Percentiles rank a stretch among this genome's conserved stretches.
phyloP scores from a whole-genome alignment of 2,113 vertebrate genomes.

The Mellivora capensis region DNA sequence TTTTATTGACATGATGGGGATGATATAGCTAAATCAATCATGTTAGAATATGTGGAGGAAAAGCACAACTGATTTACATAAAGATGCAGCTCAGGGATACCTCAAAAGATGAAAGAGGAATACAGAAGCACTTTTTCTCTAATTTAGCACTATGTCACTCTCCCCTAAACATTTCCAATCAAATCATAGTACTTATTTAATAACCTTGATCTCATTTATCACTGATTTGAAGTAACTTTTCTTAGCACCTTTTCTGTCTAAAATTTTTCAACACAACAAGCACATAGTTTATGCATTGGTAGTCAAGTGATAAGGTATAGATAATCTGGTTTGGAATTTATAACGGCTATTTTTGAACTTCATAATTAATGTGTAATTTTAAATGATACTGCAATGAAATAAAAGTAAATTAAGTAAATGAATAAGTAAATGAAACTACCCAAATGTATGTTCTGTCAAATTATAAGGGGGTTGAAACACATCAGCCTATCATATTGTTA shows the following conservation, averaged over 20 bases:
- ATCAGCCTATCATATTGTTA: not conserved
- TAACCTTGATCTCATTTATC: not conserved
- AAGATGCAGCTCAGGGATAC: not conserved
- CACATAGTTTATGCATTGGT: not conserved
- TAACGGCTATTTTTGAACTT: conserved; percentile 21
- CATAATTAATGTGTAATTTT: not conserved
- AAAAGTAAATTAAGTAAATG: conserved; percentile 27
- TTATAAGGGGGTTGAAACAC: not conserved
- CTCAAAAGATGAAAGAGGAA: not conserved
- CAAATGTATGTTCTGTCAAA: not conserved
- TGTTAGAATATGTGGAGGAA: not conserved
- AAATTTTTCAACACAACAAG: not conserved
- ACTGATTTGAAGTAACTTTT: conserved; percentile 3
- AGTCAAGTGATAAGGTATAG: conserved; percentile 13
- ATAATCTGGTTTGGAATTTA: not conserved
- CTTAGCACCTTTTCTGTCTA: not conserved
- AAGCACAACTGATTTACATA: not conserved
- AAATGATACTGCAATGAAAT: not conserved
- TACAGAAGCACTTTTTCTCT: not conserved
- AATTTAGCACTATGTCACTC: not conserved
- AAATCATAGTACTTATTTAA: conserved; percentile 6
- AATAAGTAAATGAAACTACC: not conserved
- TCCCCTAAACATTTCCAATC: not conserved
- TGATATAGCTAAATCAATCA: not conserved
- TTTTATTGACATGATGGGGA: not conserved